These are phyloP conservation scores for Dryoscopus gambensis DNA, from an alignment of 2,113 vertebrate genomes.

Conservation along the genomic window DNA sequence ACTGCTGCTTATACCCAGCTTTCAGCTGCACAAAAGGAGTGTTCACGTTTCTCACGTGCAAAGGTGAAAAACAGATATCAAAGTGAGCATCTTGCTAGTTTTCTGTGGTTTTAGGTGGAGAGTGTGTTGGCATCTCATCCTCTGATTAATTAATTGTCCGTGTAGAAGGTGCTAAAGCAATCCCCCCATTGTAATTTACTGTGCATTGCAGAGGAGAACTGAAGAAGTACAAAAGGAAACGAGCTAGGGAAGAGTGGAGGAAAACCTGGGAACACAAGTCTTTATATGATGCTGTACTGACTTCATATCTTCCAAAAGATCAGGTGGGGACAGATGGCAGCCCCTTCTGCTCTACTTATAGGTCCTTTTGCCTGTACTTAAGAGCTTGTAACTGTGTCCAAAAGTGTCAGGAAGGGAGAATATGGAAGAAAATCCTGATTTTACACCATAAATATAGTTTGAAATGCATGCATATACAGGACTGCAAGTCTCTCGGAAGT, in stretches of 20 bases:
- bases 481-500: background rate
- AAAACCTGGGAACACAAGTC: background rate
- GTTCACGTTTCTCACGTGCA: fast-evolving
- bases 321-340: background rate
- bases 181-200: background rate
- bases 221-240: background rate
- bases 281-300: background rate
- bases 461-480: background rate
- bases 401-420: background rate
- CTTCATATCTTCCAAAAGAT: background rate
- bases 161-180: background rate
- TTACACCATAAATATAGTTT: background rate
- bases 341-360: background rate
- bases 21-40: background rate
- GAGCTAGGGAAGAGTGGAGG: background rate
- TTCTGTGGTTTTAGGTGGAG: background rate
- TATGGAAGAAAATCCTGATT: background rate
- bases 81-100: background rate
- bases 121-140: background rate
- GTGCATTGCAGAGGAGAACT: background rate
- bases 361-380: background rate
- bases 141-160: background rate
- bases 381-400: background rate
- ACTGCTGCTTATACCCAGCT: background rate
- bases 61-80: background rate